Evolutionary conservation across 2,888 invertebrate species (phyloP).

Genomic region (Yponomeuta evonymella): DNA sequence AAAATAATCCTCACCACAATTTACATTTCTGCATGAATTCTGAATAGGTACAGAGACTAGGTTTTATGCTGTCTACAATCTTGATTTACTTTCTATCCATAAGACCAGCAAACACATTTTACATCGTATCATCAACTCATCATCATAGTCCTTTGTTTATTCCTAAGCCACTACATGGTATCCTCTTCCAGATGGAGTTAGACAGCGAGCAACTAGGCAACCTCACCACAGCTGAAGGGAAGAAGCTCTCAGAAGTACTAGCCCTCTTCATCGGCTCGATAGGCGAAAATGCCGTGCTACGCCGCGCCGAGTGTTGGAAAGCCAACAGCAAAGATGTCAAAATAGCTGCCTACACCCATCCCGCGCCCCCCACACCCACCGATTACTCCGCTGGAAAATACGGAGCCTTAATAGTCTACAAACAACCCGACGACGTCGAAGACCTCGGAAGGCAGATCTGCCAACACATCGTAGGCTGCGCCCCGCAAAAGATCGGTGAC

Average conservation of each 20-base stretch:
- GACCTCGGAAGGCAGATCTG: conserved; percentile 85
- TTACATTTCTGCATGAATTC: too few species aligned
- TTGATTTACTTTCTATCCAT: too few species aligned
- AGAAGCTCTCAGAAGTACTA: conserved; percentile 85
- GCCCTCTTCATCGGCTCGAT: conserved; percentile 91
- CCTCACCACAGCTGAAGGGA: conserved; percentile 79
- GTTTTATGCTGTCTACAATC: too few species aligned
- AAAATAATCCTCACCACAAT: too few species aligned
- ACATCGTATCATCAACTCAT: too few species aligned
- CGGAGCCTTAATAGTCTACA: conserved; percentile 88
- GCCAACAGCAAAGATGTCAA: conserved; percentile 62
- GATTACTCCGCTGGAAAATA: conserved; percentile 86
- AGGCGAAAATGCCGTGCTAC: conserved; percentile 91
- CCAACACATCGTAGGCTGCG: conserved; percentile 95
- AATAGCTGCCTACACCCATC: conserved; percentile 88
- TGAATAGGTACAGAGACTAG: too few species aligned
- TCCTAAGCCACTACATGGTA: not conserved
- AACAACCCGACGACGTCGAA: conserved; percentile 52
- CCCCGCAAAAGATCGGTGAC: conserved; percentile 84
- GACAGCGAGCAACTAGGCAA: conserved; percentile 81
- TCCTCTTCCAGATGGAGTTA: conserved; percentile 70
- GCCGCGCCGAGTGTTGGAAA: conserved; percentile 86
- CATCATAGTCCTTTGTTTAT: too few species aligned
- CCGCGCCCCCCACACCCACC: conserved; percentile 71
- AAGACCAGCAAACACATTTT: too few species aligned